A percentile compares a stretch with the other conserved stretches of the same genome.
phyloP scores from a whole-genome alignment of 2,888 invertebrate genomes.

The Polydrusus tereticollis region DNA sequence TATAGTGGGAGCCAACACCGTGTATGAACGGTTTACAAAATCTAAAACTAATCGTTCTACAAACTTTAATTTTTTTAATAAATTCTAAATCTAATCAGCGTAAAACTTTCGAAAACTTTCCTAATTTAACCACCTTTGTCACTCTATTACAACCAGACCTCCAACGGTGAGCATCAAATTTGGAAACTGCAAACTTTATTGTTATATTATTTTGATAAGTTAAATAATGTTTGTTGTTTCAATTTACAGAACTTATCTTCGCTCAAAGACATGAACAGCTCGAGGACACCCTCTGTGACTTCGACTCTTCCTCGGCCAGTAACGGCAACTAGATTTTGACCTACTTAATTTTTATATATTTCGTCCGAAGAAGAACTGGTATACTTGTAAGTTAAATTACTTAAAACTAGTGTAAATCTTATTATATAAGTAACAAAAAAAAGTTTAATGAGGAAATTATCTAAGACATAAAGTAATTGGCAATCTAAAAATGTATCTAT shows the following conservation, averaged over 20 bases:
- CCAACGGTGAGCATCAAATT: too few species aligned
- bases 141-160: too few species aligned
- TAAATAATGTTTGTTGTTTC: constrained; percentile 5
- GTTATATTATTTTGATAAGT: neutral
- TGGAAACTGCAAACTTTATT: too few species aligned
- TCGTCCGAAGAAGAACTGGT: constrained; percentile 56
- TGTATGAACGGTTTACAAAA: too few species aligned
- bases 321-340: constrained; percentile 68
- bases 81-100: too few species aligned
- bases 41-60: too few species aligned
- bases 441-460: constrained; percentile 1
- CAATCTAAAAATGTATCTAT: too few species aligned
- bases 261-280: constrained; percentile 61
- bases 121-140: too few species aligned
- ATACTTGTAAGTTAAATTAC: constrained; percentile 59
- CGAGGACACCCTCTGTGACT: constrained; percentile 62
- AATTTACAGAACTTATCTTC: constrained; percentile 62
- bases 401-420: constrained; percentile 52
- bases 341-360: constrained; percentile 60
- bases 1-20: too few species aligned
- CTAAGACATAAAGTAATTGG: neutral
- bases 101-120: too few species aligned
- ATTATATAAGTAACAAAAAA: constrained; percentile 2
- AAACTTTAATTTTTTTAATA: too few species aligned
- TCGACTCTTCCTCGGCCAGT: constrained; percentile 64